Evolutionary conservation across 2,888 invertebrate genomes (phyloP), one percentile per base, ranked within the genome.

Genomic region (Tridacna gigas): DNA sequence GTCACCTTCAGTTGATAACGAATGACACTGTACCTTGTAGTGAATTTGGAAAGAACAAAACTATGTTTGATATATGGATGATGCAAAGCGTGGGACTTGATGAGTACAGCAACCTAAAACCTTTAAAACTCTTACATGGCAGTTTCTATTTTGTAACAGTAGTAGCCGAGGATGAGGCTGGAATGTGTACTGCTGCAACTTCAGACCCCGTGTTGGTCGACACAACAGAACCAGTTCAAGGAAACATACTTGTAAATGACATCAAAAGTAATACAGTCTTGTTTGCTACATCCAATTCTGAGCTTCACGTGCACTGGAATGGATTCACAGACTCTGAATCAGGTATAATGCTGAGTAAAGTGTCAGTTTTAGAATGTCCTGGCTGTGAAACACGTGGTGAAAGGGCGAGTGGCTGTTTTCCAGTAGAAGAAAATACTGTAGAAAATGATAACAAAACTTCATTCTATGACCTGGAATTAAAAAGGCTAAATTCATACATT

Each of bases 101-200:
- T 79, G 89, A 88, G 18, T 88, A 85, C n/a, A 74, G 45, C 0
- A 79, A 67, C 48, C 26, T 89, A 1, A n/a, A 65, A 2, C 71
- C 78, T 56, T 77, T 91, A 13, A 56, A 60, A 2, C 76, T 91
- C 7, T 20, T 67, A 11, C 91, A 91, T 73, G 77, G 76, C 51
- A 48, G 75, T 20, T 37, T n/a, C 1, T 90, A 90, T 28, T 90
- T 79, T 73, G 86, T 87, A 0, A 77, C 84, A n/a, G 86, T 90
- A 12, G 63, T 89, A 13, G 91, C 89, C 22, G 79, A 79, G 18
- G 89, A 89, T 69, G 88, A 88, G 48, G 79, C 89, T 5, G 87
- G 88, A 0, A 88, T 86, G 81, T 90, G 90, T 74, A 78, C 78
- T 3, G 84, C 79, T 0, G 74, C 84, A 0, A 79, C 80, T 37